Evolutionary conservation across 1,140 invertebrate genomes (phyloP).

Genomic region (Atta colombica): DNA sequence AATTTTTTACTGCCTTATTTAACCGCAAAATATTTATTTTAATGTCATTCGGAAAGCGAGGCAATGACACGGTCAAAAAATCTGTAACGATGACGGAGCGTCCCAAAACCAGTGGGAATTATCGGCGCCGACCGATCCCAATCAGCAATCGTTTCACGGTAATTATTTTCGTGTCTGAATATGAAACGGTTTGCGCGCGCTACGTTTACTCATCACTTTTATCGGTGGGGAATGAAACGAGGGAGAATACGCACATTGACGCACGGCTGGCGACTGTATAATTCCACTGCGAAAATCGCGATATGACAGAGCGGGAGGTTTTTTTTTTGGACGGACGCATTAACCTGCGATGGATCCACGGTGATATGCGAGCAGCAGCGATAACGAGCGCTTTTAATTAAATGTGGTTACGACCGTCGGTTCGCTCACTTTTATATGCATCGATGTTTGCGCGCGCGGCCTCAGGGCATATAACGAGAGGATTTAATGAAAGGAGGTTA

Average conservation of each 20-base stretch:
- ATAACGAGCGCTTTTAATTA: conserved; percentile 69
- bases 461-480: conserved; percentile 49
- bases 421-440: conserved; percentile 51
- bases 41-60: neutral
- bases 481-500: conserved; percentile 60
- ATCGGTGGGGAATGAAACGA: neutral
- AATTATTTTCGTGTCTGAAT: conserved; percentile 70
- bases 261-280: conserved; percentile 58
- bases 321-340: conserved; percentile 44
- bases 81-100: neutral
- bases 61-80: conserved; percentile 2
- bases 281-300: conserved; percentile 67
- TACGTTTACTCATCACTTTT: conserved; percentile 50
- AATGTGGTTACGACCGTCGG: conserved; percentile 52
- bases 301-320: conserved; percentile 54
- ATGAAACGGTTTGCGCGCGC: conserved; percentile 41
- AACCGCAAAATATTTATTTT: conserved; percentile 30
- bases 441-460: conserved; percentile 47
- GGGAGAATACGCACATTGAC: conserved; percentile 53
- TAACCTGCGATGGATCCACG: conserved; percentile 46
- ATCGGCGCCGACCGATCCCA: conserved; percentile 59
- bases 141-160: conserved; percentile 66
- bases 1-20: conserved; percentile 12
- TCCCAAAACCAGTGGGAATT: conserved; percentile 24
- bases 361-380: conserved; percentile 23